Evolutionary conservation across 1,140 invertebrate species (phyloP).

Genomic region (Chrysoperla carnea): DNA sequence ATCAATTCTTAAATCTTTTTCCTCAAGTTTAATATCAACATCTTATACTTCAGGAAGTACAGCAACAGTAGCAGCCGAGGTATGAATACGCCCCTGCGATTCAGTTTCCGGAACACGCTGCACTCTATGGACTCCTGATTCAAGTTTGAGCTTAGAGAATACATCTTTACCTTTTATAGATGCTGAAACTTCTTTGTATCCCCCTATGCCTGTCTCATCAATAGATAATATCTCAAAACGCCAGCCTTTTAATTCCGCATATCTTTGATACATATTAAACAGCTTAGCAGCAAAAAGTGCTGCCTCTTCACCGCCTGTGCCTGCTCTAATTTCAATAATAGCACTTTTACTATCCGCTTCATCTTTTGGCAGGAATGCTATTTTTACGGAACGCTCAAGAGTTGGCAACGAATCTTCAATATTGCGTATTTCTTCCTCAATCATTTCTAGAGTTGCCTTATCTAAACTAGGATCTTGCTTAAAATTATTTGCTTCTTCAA

Average conservation of each 20-base stretch:
- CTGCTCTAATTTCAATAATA: not conserved
- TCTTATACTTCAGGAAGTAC: conserved; percentile 27
- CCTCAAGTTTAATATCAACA: too few species aligned
- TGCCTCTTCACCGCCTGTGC: not conserved
- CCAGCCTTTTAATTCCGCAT: not conserved
- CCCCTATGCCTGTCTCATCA: not conserved
- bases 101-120: conserved; percentile 47
- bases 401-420: too few species aligned
- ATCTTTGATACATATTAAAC: not conserved
- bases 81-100: conserved; percentile 38
- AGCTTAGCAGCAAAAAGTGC: not conserved
- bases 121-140: conserved; percentile 45
- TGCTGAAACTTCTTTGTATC: not conserved
- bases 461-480: too few species aligned
- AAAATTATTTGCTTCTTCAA: too few species aligned
- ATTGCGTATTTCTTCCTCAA: too few species aligned
- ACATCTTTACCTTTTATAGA: not conserved
- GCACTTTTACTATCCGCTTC: not conserved
- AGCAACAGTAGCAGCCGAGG: conserved; percentile 37
- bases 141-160: conserved; percentile 31
- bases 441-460: too few species aligned
- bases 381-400: too few species aligned
- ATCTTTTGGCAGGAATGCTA: too few species aligned
- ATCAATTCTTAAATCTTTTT: conserved; percentile 3
- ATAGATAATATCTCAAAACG: not conserved